Evolutionary conservation across 53 echinoderm and acorn worm genomes (phyloP).

Genomic region (Apostichopus leukothele): DNA sequence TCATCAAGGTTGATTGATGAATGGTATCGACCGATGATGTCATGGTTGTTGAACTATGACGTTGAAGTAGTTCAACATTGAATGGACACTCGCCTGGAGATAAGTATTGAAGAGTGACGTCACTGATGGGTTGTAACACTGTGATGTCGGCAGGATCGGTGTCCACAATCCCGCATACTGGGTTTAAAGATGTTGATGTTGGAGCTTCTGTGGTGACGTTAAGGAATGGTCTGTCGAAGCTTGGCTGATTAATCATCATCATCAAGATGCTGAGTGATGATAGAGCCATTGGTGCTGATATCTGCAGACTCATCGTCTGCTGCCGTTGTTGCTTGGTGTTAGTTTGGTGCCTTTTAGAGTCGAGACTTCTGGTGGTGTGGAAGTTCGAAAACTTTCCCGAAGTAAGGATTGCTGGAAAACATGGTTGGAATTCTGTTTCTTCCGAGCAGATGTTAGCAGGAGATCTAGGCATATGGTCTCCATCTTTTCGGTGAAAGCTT

Average conservation of each 20-base stretch:
- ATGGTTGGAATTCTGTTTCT: neutral
- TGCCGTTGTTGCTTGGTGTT: neutral
- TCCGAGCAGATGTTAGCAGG: neutral
- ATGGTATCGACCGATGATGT: neutral
- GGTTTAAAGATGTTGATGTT: neutral
- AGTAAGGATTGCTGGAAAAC: neutral
- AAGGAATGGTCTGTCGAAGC: neutral
- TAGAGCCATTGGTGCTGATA: neutral
- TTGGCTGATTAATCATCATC: neutral
- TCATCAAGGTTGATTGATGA: neutral
- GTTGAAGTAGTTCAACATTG: neutral
- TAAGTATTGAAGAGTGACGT: neutral
- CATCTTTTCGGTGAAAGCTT: neutral
- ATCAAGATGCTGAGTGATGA: neutral
- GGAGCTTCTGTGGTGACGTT: neutral
- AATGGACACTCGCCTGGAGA: neutral
- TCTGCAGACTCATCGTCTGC: neutral
- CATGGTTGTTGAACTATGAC: neutral
- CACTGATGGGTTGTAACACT: neutral
- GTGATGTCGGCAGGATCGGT: neutral
- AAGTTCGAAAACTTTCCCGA: neutral
- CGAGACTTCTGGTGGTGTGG: neutral
- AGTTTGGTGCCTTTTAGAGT: conserved; percentile 8
- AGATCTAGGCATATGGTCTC: neutral
- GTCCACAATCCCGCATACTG: neutral